A percentile compares a stretch with the other conserved stretches of the same genome.
Evolutionary conservation across 2,113 vertebrate genomes (phyloP).

Genomic region (Podarcis muralis): DNA sequence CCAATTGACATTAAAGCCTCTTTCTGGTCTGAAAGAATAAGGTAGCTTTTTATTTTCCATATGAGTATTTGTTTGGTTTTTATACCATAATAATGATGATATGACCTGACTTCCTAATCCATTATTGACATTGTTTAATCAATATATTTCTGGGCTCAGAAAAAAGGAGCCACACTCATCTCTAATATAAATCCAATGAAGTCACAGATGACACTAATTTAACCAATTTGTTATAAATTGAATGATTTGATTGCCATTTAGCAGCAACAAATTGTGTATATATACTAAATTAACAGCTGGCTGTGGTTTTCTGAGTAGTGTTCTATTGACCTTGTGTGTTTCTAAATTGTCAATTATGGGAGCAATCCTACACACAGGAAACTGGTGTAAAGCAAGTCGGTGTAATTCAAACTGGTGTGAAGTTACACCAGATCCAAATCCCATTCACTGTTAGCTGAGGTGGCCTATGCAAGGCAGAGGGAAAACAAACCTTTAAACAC

Average conservation of each 20-base stretch:
- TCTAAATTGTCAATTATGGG: not conserved
- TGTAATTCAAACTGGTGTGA: too few species aligned
- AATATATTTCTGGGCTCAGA: slow-evolving; percentile 32
- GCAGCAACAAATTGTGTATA: not conserved
- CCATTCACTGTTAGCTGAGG: too few species aligned
- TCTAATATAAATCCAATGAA: not conserved
- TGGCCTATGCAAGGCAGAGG: too few species aligned
- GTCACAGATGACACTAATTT: not conserved
- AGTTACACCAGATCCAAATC: too few species aligned
- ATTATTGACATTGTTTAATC: not conserved
- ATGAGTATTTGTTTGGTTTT: not conserved
- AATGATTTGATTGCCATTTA: not conserved
- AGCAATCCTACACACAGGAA: too few species aligned
- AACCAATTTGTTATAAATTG: not conserved
- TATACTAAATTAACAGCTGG: not conserved
- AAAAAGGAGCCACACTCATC: slow-evolving; percentile 1
- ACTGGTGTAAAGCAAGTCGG: too few species aligned
- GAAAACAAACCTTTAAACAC: too few species aligned
- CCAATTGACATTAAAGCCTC: slow-evolving; percentile 16
- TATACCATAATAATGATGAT: not conserved
- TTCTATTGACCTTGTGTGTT: not conserved
- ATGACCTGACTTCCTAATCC: slow-evolving; percentile 31
- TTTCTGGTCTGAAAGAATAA: slow-evolving; percentile 13
- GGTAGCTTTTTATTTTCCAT: not conserved
- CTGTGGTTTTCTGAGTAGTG: not conserved